phyloP scores from a whole-genome alignment of 2,113 vertebrate species.

The Brachyhypopomus occidentalis region DNA sequence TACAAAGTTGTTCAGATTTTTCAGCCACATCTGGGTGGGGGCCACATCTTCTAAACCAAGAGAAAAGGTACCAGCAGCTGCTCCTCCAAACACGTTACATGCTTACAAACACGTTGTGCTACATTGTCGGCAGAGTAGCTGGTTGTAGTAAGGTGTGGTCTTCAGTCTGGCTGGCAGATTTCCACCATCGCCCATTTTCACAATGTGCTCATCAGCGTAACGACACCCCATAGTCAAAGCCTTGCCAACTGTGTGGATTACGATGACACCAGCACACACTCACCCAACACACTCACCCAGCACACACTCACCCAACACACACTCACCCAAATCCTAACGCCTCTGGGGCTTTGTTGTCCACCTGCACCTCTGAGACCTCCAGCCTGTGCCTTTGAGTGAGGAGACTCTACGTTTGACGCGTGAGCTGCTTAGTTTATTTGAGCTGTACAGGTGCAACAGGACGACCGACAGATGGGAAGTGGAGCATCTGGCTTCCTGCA shows the following conservation, averaged over 20 bases:
- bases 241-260: slow-evolving; percentile 62
- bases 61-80: no score
- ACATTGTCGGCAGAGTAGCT: neutral
- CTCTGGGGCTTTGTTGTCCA: neutral
- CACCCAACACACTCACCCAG: slow-evolving; percentile 25
- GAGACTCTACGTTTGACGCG: neutral
- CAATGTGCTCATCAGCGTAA: slow-evolving; percentile 64
- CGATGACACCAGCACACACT: neutral
- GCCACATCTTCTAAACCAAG: neutral
- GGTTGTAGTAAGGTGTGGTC: slow-evolving; percentile 9
- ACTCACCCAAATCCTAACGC: slow-evolving; percentile 23
- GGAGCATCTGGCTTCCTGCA: neutral
- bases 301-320: slow-evolving; percentile 24
- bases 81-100: no score
- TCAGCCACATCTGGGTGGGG: slow-evolving; percentile 1
- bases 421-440: neutral
- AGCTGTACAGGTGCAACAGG: neutral
- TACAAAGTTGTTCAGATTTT: neutral
- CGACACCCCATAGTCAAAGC: slow-evolving; percentile 54
- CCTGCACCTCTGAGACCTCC: neutral
- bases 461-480: neutral
- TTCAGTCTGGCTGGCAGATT: neutral
- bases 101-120: no score
- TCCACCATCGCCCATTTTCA: no score
- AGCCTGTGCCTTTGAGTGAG: neutral